Evolutionary conservation across 2,888 invertebrate genomes (phyloP).

Genomic region (Heliconius ethilla): DNA sequence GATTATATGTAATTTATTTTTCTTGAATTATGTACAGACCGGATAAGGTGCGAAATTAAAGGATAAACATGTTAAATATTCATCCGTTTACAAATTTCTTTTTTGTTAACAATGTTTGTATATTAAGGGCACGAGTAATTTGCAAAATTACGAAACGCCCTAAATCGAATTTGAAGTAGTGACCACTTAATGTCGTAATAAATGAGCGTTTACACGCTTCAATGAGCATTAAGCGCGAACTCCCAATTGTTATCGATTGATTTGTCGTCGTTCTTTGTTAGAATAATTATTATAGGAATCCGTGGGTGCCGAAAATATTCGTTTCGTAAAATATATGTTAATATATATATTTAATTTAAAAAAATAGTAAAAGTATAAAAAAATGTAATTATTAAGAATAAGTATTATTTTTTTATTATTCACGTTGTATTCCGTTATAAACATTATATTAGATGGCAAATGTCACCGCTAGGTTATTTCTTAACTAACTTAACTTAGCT

Average conservation of each 20-base stretch:
- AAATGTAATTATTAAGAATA: too few relatives aligned
- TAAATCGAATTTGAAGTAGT: not conserved
- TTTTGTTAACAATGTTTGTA: not conserved
- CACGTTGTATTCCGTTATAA: too few relatives aligned
- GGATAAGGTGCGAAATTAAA: too few relatives aligned
- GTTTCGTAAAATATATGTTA: not conserved
- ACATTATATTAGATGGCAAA: too few relatives aligned
- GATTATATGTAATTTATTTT: too few relatives aligned
- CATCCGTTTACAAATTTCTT: not conserved
- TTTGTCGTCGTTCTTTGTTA: not conserved
- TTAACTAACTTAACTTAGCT: too few relatives aligned
- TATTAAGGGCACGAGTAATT: not conserved
- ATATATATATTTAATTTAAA: not conserved
- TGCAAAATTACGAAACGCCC: not conserved
- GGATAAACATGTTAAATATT: constrained; percentile 11
- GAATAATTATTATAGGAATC: not conserved
- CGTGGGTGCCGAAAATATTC: not conserved
- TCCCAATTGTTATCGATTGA: constrained; percentile 8
- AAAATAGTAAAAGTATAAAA: not conserved
- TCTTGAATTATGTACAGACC: too few relatives aligned
- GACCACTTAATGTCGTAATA: not conserved
- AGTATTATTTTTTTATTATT: too few relatives aligned
- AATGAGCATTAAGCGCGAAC: not conserved
- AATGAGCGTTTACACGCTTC: constrained; percentile 7
- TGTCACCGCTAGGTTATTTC: too few relatives aligned